Evolutionary conservation across 2,888 invertebrate species (phyloP).

Genomic region (Oegoconia quadripuncta): DNA sequence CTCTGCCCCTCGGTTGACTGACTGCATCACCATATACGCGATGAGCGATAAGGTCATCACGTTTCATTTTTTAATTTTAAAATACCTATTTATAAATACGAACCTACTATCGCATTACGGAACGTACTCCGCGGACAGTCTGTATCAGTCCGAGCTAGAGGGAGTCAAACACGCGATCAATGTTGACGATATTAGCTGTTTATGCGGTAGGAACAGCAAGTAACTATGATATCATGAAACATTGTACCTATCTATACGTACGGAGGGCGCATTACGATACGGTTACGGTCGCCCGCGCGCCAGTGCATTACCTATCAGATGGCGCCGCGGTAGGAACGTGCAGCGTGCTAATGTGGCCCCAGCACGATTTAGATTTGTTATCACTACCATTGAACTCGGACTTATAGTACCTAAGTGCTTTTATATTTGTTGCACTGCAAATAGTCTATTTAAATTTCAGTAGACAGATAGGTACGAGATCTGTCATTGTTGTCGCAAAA

Average conservation of each 20-base stretch:
- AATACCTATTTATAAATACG: too few species aligned
- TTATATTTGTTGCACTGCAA: conserved; percentile 22
- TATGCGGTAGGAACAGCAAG: conserved; percentile 41
- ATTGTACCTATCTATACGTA: too few species aligned
- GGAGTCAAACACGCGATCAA: conserved; percentile 44
- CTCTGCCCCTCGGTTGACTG: too few species aligned
- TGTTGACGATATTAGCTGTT: conserved; percentile 46
- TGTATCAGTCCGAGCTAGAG: conserved; percentile 25
- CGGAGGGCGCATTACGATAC: conserved; percentile 42
- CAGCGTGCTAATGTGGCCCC: conserved; percentile 64
- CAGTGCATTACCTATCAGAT: conserved; percentile 57
- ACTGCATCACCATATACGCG: too few species aligned
- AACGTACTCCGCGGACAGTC: conserved; percentile 14
- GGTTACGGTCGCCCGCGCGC: conserved; percentile 12
- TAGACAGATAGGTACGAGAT: neutral
- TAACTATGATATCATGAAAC: conserved; percentile 62
- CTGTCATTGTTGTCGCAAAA: too few species aligned
- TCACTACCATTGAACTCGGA: conserved; percentile 40
- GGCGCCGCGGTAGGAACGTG: conserved; percentile 60
- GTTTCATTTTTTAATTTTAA: too few species aligned
- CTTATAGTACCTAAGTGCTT: conserved; percentile 27
- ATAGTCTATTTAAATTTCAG: neutral
- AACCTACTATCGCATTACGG: too few species aligned
- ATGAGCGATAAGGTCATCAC: too few species aligned
- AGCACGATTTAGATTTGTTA: conserved; percentile 72